These are phyloP conservation scores for Macrosiphum euphorbiae DNA, from an alignment of 2,888 invertebrate species.

Conservation along the genomic window DNA sequence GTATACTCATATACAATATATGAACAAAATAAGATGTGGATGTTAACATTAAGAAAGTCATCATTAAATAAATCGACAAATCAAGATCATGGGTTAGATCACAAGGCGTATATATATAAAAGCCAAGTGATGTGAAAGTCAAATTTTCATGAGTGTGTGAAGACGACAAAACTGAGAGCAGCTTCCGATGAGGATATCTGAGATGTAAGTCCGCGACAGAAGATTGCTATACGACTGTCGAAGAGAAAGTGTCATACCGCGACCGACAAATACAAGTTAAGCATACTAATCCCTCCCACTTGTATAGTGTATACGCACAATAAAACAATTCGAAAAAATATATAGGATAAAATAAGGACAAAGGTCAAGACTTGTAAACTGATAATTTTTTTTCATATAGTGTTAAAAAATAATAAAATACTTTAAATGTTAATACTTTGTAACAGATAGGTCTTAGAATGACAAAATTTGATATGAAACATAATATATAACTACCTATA, in stretches of 20 bases:
- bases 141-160: neutral
- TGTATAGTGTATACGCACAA: neutral
- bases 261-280: neutral
- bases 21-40: neutral
- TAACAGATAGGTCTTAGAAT: neutral
- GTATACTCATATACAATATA: neutral
- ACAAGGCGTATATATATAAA: neutral
- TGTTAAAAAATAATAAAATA: neutral
- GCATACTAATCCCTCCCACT: neutral
- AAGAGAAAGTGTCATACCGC: slow-evolving; percentile 41
- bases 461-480: neutral
- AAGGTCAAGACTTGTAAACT: neutral
- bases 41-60: slow-evolving; percentile 19
- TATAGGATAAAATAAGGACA: neutral
- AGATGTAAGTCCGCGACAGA: slow-evolving; percentile 4
- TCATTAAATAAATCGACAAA: slow-evolving; percentile 20
- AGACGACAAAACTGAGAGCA: slow-evolving; percentile 26
- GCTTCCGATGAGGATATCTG: slow-evolving; percentile 20
- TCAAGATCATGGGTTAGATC: slow-evolving; percentile 20
- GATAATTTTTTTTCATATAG: neutral
- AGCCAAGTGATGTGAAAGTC: slow-evolving; percentile 35
- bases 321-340: neutral
- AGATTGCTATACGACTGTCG: neutral
- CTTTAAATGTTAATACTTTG: neutral
- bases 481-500: neutral